A percentile compares a stretch with the other conserved stretches of the same genome.
phyloP scores from a whole-genome alignment of 2,888 invertebrate species.

The Parnassius glacialis region DNA sequence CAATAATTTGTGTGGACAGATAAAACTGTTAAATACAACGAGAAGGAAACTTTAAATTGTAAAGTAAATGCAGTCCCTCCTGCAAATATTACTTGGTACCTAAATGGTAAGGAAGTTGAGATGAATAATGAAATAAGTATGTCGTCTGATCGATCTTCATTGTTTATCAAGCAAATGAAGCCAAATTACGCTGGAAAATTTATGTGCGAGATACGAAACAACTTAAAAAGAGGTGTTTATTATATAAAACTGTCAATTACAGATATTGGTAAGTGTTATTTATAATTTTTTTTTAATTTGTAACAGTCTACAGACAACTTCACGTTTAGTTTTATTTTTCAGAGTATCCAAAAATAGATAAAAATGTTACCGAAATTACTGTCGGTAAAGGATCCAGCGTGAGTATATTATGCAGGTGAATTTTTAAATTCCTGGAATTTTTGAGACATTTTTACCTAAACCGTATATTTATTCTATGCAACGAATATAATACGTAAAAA shows the following conservation, averaged over 20 bases:
- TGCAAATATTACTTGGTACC: slow-evolving; percentile 16
- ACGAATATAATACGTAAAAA: too few relatives aligned
- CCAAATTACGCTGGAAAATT: slow-evolving; percentile 8
- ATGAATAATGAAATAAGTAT: slow-evolving; percentile 12
- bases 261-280: slow-evolving; percentile 12
- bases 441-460: neutral
- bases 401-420: slow-evolving; percentile 20
- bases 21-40: slow-evolving; percentile 15
- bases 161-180: slow-evolving; percentile 17
- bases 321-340: neutral
- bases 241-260: slow-evolving; percentile 10
- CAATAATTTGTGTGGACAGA: neutral
- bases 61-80: slow-evolving; percentile 16
- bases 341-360: slow-evolving; percentile 19
- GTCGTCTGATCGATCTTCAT: slow-evolving; percentile 6
- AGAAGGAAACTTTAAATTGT: slow-evolving; percentile 14
- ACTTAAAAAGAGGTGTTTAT: neutral
- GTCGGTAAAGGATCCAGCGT: neutral
- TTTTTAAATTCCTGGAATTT: slow-evolving; percentile 18
- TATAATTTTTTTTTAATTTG: neutral
- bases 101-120: slow-evolving; percentile 13
- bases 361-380: slow-evolving; percentile 15
- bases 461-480: too few relatives aligned
- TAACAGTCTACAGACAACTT: neutral
- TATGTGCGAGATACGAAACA: slow-evolving; percentile 14